phyloP scores from a whole-genome alignment of 2,888 invertebrate genomes.

The Diaperis boleti region DNA sequence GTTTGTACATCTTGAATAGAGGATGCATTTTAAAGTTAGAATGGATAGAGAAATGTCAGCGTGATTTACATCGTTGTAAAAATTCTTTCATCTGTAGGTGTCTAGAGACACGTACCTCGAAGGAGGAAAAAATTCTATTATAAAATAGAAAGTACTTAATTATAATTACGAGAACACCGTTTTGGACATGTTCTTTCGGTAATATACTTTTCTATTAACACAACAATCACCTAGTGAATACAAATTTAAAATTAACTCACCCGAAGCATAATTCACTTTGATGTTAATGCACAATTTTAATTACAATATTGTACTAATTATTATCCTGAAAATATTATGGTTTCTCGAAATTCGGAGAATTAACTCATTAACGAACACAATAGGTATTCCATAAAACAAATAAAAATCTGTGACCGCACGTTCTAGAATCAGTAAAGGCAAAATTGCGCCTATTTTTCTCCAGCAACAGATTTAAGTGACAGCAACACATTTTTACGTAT shows the following conservation, averaged over 20 bases:
- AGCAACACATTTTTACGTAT: slow-evolving; percentile 21
- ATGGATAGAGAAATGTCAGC: slow-evolving; percentile 8
- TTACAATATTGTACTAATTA: too few species aligned
- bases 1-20: slow-evolving; percentile 9
- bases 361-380: too few species aligned
- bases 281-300: too few species aligned
- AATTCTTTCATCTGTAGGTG: background rate
- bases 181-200: background rate
- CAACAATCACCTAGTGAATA: background rate
- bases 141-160: too few species aligned
- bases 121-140: too few species aligned
- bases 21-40: slow-evolving; percentile 10
- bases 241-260: background rate
- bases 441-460: slow-evolving; percentile 23
- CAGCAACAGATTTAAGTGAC: slow-evolving; percentile 8
- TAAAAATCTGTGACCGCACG: too few species aligned
- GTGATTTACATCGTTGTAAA: slow-evolving; percentile 9
- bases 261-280: background rate
- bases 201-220: background rate
- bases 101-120: background rate
- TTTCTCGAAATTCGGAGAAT: too few species aligned
- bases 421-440: too few species aligned
- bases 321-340: too few species aligned
- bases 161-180: too few species aligned
- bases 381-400: too few species aligned